These are phyloP conservation scores for Fulica atra DNA, from an alignment of 2,113 vertebrate species.

Conservation along the genomic window DNA sequence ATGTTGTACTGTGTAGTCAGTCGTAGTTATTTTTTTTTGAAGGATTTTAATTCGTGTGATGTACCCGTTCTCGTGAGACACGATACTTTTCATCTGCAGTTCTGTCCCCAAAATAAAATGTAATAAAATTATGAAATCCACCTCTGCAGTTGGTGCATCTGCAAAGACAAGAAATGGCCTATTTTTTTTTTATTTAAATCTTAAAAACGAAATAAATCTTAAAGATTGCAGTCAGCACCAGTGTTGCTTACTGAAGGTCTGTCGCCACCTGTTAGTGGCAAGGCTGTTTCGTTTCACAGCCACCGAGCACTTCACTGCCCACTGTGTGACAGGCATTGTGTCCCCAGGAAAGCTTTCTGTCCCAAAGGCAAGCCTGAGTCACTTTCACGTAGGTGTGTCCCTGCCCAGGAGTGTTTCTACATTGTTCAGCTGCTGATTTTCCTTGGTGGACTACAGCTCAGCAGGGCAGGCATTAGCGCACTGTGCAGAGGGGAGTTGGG, in stretches of 20 bases:
- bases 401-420: rapidly evolving
- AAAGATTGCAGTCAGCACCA: background rate
- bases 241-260: background rate
- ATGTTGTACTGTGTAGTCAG: background rate
- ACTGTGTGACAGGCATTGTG: background rate
- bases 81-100: background rate
- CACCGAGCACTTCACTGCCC: background rate
- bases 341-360: background rate
- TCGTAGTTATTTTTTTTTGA: background rate
- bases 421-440: background rate
- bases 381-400: background rate
- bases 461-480: background rate
- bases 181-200: background rate
- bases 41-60: background rate
- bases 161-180: background rate
- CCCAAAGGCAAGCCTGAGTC: background rate
- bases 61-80: background rate
- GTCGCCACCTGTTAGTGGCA: background rate
- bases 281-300: background rate
- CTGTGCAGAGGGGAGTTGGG: background rate
- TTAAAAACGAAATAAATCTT: background rate
- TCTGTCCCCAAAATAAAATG: background rate
- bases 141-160: background rate
- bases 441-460: background rate
- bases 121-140: background rate